phyloP scores from a whole-genome alignment of 2,888 invertebrate species.

The Eupeodes latifasciatus region DNA sequence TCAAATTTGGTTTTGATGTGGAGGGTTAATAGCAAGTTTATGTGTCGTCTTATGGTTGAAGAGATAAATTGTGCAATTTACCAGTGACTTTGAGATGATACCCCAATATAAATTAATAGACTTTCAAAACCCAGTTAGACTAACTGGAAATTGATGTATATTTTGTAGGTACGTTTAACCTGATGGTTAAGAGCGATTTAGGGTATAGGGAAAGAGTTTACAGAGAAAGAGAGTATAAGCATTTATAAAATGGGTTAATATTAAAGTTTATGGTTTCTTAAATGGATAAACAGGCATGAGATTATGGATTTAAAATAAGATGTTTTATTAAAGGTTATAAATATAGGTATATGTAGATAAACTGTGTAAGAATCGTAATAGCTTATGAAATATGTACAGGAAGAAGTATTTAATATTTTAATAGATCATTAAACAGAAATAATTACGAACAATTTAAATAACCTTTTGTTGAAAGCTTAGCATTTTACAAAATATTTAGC shows the following conservation, averaged over 20 bases:
- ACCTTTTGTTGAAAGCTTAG: no score
- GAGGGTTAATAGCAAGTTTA: constrained; percentile 58
- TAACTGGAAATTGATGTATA: constrained; percentile 40
- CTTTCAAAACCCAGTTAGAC: constrained; percentile 56
- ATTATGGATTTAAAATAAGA: constrained; percentile 18
- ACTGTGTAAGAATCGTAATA: not conserved
- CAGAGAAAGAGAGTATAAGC: no score
- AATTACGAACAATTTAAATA: no score
- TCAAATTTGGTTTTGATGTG: constrained; percentile 20
- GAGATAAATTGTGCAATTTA: constrained; percentile 72
- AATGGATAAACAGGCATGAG: not conserved
- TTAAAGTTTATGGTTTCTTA: constrained; percentile 17
- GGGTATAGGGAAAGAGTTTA: no score
- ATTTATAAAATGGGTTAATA: constrained; percentile 3
- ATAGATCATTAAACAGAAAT: not conserved
- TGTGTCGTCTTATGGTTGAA: constrained; percentile 64
- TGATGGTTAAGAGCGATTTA: not conserved
- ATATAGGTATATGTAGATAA: no score
- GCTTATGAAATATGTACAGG: not conserved
- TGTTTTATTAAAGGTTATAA: not conserved
- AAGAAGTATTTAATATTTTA: not conserved
- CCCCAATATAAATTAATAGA: constrained; percentile 73
- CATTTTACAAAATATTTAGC: no score
- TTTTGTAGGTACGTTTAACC: not conserved
- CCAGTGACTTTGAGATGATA: constrained; percentile 66